phyloP scores from a whole-genome alignment of 2,888 invertebrate species.

The Metalampra italica region DNA sequence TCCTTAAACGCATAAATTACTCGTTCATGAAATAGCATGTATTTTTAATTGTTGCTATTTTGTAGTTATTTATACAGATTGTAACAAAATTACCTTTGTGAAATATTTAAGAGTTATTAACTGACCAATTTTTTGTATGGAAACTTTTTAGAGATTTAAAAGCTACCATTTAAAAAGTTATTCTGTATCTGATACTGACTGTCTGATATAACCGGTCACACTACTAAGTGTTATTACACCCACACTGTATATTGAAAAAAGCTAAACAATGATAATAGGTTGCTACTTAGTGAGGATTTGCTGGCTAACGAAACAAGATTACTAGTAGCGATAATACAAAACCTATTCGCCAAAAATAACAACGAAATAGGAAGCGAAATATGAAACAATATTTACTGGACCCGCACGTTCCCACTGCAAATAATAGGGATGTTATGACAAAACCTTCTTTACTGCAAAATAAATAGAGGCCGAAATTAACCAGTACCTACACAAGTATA shows the following conservation, averaged over 20 bases:
- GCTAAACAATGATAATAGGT: conserved; percentile 7
- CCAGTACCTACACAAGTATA: conserved; percentile 46
- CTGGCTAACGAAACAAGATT: conserved; percentile 57
- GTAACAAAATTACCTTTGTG: too few relatives aligned
- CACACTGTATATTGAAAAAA: not conserved
- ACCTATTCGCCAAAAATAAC: conserved; percentile 59
- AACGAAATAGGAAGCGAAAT: conserved; percentile 48
- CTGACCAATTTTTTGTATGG: too few relatives aligned
- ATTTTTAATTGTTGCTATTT: too few relatives aligned
- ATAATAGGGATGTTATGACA: conserved; percentile 53
- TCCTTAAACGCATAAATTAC: too few relatives aligned
- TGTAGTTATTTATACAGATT: too few relatives aligned
- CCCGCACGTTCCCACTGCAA: conserved; percentile 42
- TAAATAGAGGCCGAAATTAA: conserved; percentile 68
- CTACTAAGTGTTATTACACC: not conserved
- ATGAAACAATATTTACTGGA: conserved; percentile 66
- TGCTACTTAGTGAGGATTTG: conserved; percentile 35
- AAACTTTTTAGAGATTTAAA: too few relatives aligned
- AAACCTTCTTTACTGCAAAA: conserved; percentile 58
- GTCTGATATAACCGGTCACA: too few relatives aligned
- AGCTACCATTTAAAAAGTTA: too few relatives aligned
- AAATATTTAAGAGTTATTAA: too few relatives aligned
- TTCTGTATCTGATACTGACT: too few relatives aligned
- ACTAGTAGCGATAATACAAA: conserved; percentile 52
- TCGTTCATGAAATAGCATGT: too few relatives aligned